Evolutionary conservation across 2,113 vertebrate species (phyloP), one percentile per base, ranked within the genome.

Genomic region (Eonycteris spelaea): DNA sequence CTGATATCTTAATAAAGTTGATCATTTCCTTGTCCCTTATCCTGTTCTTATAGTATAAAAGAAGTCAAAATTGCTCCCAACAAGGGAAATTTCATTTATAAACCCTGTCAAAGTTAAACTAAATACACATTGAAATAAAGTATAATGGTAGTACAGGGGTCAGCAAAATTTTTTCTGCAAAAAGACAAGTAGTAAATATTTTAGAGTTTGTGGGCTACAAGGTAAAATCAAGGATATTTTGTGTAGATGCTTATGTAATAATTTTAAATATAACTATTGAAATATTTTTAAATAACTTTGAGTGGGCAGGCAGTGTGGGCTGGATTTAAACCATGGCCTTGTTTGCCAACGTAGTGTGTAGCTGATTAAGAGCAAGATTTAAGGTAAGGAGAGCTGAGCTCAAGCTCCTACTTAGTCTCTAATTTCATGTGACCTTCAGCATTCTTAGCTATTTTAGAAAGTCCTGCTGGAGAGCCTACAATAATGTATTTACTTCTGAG

Each of bases 151-250:
- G 10, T 16, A 33, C 6, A 63, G 24, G 18, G 21, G 63, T 79
- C 26, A 18, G 63, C 21, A 92, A 89, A 78, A 28, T 55, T 33
- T 35, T 51, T 90, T 86, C 21, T 40, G 1, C 59, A 55, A 90
- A 94, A 63, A 13, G 73, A 22, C 28, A 43, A 28, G n/a, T 51
- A 77, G 73, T 78, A 91, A 95, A 95, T 93, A 92, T 55, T 84
- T 94, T 59, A 63, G 53, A 63, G 33, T 90, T 83, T 86, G 28
- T 80, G 65, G 26, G 26, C 63, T 35, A 78, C 92, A 55, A 94
- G 28, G 26, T 10, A 87, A 97, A 96, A 63, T 24, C 8, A 7
- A 91, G 33, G 5, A 53, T 73, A 79, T 22, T 95, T 77, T 74
- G 35, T 61, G 18, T 40, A 78, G n/a, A 65, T 33, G 2, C 33